phyloP scores from a whole-genome alignment of 2,113 vertebrate species.

The Pterocles orientalis region DNA sequence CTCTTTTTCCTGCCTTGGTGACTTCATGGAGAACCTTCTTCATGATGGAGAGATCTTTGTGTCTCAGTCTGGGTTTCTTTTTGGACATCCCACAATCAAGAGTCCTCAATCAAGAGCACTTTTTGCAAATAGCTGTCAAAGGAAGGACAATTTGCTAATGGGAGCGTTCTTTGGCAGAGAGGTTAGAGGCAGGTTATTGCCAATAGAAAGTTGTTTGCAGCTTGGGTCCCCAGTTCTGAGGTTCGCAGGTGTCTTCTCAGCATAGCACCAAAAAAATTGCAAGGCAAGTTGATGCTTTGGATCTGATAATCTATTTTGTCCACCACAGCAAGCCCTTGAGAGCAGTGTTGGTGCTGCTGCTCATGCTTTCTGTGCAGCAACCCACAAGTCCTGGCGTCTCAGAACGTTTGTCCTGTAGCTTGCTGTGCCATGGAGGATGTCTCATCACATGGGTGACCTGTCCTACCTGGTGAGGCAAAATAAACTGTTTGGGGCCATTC shows the following conservation, averaged over 20 bases:
- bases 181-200: background rate
- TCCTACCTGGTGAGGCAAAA: accelerated
- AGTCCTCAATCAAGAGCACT: background rate
- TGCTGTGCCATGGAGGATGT: accelerated
- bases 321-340: background rate
- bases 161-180: background rate
- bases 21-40: background rate
- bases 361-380: accelerated
- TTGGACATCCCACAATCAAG: background rate
- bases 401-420: background rate
- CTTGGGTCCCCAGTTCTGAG: background rate
- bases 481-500: background rate
- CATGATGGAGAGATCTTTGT: accelerated
- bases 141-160: background rate
- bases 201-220: background rate
- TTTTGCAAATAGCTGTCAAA: background rate
- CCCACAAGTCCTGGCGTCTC: background rate
- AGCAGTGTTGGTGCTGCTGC: background rate
- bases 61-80: background rate
- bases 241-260: background rate
- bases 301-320: background rate
- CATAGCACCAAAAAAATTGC: background rate
- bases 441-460: accelerated
- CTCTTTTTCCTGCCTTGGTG: background rate
- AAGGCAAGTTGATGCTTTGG: background rate